Percentiles rank a stretch among this genome's conserved stretches.
phyloP scores from a whole-genome alignment of 2,113 vertebrate species.

The Erinaceus europaeus region DNA sequence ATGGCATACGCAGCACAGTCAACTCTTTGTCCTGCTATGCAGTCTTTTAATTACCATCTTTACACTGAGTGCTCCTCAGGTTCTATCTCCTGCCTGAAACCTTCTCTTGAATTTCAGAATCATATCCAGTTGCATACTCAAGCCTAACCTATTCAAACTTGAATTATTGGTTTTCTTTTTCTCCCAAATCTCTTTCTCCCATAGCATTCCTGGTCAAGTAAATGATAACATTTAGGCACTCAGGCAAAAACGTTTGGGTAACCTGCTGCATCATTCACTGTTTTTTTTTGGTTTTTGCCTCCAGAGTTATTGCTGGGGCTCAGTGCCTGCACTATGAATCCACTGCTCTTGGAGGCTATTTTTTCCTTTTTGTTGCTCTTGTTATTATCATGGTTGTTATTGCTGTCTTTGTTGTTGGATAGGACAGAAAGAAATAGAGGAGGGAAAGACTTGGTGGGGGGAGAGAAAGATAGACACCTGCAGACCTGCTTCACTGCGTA shows the following conservation, averaged over 20 bases:
- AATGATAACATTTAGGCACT: neutral
- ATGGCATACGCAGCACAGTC: too few relatives aligned
- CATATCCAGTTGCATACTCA: neutral
- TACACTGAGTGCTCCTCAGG: neutral
- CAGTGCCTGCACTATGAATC: too few relatives aligned
- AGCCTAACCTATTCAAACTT: neutral
- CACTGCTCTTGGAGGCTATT: too few relatives aligned
- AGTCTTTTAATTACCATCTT: neutral
- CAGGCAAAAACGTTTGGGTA: neutral
- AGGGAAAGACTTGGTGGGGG: too few relatives aligned
- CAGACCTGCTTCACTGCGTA: too few relatives aligned
- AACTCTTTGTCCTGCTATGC: too few relatives aligned
- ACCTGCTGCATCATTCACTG: neutral
- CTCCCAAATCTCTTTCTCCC: neutral
- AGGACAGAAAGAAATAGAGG: too few relatives aligned
- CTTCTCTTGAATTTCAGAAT: neutral
- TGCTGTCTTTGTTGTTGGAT: too few relatives aligned
- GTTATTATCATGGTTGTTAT: too few relatives aligned
- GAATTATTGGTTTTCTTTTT: slow-evolving; percentile 7
- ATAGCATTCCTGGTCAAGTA: neutral
- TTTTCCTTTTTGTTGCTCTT: too few relatives aligned
- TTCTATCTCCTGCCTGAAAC: neutral
- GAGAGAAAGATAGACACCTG: too few relatives aligned
- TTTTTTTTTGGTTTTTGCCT: neutral
- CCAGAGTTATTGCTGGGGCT: neutral